These are phyloP conservation scores for Castor canadensis DNA, from an alignment of 2,113 vertebrate genomes.

Conservation along the genomic window DNA sequence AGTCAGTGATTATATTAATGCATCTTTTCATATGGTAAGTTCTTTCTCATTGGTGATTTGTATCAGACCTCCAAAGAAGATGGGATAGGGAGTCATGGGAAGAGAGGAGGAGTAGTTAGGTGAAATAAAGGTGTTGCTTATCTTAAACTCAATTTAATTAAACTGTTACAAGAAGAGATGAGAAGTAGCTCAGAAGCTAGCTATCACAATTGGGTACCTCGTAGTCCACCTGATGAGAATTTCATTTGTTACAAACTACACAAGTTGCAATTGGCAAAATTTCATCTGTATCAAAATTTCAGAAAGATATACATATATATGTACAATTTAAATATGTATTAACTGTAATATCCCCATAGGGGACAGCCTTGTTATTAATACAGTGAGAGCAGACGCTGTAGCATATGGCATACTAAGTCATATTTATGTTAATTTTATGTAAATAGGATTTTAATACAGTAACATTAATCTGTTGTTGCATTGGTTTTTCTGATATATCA, in stretches of 20 bases:
- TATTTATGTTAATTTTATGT: slow-evolving; percentile 90
- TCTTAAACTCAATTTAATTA: not conserved
- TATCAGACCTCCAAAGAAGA: not conserved
- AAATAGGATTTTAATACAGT: slow-evolving; percentile 90
- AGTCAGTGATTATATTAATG: not conserved
- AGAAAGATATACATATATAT: slow-evolving; percentile 69
- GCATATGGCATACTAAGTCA: slow-evolving; percentile 89
- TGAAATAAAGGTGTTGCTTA: slow-evolving; percentile 28
- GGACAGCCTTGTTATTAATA: slow-evolving; percentile 87
- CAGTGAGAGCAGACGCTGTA: slow-evolving; percentile 85
- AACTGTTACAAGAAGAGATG: not conserved
- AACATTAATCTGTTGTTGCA: slow-evolving; percentile 85
- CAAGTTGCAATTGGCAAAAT: slow-evolving; percentile 43
- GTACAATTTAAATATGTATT: slow-evolving; percentile 82
- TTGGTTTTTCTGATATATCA: slow-evolving; percentile 80
- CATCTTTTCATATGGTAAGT: not conserved
- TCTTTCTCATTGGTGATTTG: not conserved
- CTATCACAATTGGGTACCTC: not conserved
- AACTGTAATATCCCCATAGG: slow-evolving; percentile 85
- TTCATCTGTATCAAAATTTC: slow-evolving; percentile 77
- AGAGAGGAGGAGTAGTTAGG: not conserved
- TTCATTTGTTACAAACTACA: not conserved
- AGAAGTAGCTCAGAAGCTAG: not conserved
- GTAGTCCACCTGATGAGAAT: not conserved
- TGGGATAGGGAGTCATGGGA: not conserved